These are phyloP conservation scores for Caiman crocodilus DNA, from an alignment of 2,797 vertebrate species.

Conservation along the genomic window DNA sequence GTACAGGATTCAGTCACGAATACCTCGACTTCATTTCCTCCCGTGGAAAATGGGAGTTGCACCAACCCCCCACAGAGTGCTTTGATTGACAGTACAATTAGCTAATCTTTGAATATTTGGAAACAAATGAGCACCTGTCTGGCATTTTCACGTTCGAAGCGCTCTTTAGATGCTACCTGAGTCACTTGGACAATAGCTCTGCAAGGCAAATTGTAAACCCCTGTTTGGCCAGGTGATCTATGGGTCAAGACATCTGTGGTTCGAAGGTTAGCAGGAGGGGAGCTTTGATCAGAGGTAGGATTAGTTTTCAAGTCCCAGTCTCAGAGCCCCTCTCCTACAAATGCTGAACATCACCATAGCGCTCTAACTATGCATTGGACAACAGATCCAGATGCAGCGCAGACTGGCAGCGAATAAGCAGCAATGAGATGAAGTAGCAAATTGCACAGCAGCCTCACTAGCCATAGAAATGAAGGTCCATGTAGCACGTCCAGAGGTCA, in stretches of 20 bases:
- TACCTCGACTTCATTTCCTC: slow-evolving; percentile 42
- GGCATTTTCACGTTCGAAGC: slow-evolving; percentile 75
- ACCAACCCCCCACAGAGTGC: neutral
- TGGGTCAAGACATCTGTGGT: no score
- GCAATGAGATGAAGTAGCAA: neutral
- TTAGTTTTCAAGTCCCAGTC: neutral
- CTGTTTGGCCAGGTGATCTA: no score
- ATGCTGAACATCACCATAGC: neutral
- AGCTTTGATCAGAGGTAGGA: neutral
- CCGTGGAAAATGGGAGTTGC: slow-evolving; percentile 60
- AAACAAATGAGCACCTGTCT: slow-evolving; percentile 69
- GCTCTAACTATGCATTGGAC: neutral
- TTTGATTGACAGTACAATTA: neutral
- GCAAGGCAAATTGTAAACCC: neutral
- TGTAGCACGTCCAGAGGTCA: no score
- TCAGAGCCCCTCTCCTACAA: neutral
- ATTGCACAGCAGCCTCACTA: neutral
- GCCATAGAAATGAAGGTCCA: neutral
- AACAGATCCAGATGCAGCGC: neutral
- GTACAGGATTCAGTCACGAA: neutral
- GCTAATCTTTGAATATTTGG: slow-evolving; percentile 68
- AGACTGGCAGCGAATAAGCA: neutral
- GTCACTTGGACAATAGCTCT: slow-evolving; percentile 66
- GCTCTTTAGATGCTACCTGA: slow-evolving; percentile 65
- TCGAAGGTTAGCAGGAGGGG: no score